Evolutionary conservation across 2,113 vertebrate genomes (phyloP).

Genomic region (Stegostoma tigrinum): DNA sequence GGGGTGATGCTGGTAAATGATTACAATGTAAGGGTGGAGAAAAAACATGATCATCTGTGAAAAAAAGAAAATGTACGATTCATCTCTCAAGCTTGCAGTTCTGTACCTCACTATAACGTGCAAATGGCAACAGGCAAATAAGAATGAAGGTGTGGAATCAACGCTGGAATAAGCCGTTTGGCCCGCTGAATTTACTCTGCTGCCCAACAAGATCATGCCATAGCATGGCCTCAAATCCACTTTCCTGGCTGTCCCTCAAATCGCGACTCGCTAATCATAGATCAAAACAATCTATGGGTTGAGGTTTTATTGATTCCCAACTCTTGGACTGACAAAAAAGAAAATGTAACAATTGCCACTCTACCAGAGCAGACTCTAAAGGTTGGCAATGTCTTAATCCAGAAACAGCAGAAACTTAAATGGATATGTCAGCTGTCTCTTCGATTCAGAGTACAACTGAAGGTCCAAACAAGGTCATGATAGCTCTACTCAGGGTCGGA

Average conservation of each 20-base stretch:
- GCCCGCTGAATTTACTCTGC: background rate
- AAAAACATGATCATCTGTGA: background rate
- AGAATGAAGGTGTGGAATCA: background rate
- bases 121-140: background rate
- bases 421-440: too few species aligned
- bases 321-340: background rate
- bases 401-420: background rate
- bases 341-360: too few species aligned
- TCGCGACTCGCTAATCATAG: too few species aligned
- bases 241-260: background rate
- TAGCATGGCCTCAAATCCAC: background rate
- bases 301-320: background rate
- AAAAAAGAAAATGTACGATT: background rate
- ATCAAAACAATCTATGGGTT: background rate
- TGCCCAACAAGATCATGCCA: background rate
- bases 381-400: background rate
- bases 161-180: background rate
- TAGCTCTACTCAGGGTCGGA: too few species aligned
- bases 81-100: background rate
- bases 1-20: background rate
- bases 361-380: background rate
- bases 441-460: too few species aligned
- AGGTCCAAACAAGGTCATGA: too few species aligned
- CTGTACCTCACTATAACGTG: background rate
- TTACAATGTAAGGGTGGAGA: background rate